A percentile compares a stretch with the other conserved stretches of the same genome.
Evolutionary conservation across 2,113 vertebrate species (phyloP).

Genomic region (Pterocles gutturalis): DNA sequence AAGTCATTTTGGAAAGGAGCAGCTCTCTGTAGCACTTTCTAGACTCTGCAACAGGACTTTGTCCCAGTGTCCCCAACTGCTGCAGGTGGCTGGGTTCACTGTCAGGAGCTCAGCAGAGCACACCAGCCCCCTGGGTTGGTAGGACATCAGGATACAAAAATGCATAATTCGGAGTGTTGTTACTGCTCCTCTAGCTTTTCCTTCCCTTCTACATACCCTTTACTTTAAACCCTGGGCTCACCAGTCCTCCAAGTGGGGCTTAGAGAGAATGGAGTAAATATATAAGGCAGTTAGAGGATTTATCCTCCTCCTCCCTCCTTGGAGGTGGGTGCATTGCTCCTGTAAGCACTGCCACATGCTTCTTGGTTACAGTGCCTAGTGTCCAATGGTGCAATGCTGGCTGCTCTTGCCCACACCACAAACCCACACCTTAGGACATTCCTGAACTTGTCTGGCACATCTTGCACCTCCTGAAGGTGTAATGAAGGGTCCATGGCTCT

Average conservation of each 20-base stretch:
- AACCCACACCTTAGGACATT: background rate
- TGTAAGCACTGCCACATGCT: background rate
- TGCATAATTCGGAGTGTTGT: background rate
- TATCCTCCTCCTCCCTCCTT: background rate
- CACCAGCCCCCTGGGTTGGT: background rate
- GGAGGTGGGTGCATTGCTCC: background rate
- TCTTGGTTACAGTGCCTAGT: background rate
- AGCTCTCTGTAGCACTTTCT: background rate
- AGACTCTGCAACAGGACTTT: background rate
- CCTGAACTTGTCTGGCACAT: background rate
- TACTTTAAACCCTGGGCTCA: background rate
- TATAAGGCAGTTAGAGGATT: background rate
- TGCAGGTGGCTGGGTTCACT: background rate
- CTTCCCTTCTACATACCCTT: background rate
- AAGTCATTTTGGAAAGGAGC: background rate
- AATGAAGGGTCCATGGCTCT: background rate
- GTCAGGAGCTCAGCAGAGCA: background rate
- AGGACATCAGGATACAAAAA: background rate
- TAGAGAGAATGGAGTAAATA: no score
- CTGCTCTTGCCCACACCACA: background rate
- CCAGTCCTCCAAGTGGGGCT: background rate
- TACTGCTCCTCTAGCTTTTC: background rate
- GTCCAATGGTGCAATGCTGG: background rate
- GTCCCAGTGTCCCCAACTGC: background rate
- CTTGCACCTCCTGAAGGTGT: background rate